A percentile compares a stretch with the other conserved stretches of the same genome.
Evolutionary conservation across 2,113 vertebrate genomes (phyloP).

Genomic region (Cathartes aura): DNA sequence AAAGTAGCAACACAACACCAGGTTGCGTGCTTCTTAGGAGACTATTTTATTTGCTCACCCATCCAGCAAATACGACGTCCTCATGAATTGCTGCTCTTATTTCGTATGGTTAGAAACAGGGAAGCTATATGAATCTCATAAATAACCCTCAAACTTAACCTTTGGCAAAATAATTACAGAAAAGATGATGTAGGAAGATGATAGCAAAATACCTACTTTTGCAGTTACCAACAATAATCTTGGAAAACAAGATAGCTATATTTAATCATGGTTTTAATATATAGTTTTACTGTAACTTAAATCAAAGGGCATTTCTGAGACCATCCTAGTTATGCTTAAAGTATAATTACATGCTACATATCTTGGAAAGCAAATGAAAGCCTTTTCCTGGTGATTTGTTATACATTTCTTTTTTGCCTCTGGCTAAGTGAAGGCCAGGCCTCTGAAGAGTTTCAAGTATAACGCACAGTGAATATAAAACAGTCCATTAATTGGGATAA

Average conservation of each 20-base stretch:
- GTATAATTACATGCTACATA: slow-evolving; percentile 76
- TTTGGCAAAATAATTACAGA: slow-evolving; percentile 39
- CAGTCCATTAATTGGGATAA: slow-evolving; percentile 91
- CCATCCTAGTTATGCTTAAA: slow-evolving; percentile 69
- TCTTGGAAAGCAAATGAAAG: slow-evolving; percentile 80
- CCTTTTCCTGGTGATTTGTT: slow-evolving; percentile 77
- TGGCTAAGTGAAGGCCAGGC: slow-evolving; percentile 74
- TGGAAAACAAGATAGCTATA: slow-evolving; percentile 36
- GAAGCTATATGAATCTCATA: background rate
- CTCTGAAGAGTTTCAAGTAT: slow-evolving; percentile 79
- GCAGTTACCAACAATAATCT: background rate
- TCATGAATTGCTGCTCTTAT: background rate
- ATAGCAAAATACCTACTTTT: slow-evolving; percentile 4
- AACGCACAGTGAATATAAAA: slow-evolving; percentile 86
- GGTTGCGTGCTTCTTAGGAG: background rate
- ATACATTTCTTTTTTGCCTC: slow-evolving; percentile 75
- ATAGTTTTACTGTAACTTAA: slow-evolving; percentile 62
- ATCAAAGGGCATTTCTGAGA: slow-evolving; percentile 73
- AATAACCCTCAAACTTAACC: slow-evolving; percentile 55
- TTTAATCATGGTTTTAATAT: slow-evolving; percentile 56
- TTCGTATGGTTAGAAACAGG: slow-evolving; percentile 9
- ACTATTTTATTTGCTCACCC: slow-evolving; percentile 52
- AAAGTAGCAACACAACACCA: slow-evolving; percentile 22
- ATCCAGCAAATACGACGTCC: slow-evolving; percentile 17
- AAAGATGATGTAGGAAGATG: background rate